These are phyloP conservation scores for Amblyopsis rosae DNA, from an alignment of 2,113 vertebrate species.

Conservation along the genomic window DNA sequence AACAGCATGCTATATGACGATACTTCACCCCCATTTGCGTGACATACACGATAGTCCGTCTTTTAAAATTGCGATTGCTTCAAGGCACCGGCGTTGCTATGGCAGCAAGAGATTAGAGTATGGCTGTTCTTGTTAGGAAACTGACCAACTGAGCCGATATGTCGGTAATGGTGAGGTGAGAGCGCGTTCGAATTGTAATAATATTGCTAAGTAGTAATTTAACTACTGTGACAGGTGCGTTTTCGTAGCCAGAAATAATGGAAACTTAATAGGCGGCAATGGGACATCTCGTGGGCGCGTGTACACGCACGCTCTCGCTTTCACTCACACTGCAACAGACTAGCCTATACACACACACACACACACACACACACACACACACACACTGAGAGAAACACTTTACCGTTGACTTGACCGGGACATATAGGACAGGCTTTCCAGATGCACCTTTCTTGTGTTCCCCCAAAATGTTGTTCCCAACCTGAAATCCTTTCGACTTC, in stretches of 20 bases:
- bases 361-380: constrained; percentile 14
- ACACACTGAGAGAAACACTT: constrained; percentile 56
- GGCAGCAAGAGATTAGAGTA: constrained; percentile 77
- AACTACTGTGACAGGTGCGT: constrained; percentile 37
- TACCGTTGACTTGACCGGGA: constrained; percentile 96
- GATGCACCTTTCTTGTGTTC: constrained; percentile 85
- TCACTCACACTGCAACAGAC: constrained; percentile 6
- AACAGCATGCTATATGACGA: constrained; percentile 47
- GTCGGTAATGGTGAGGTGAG: constrained; percentile 25
- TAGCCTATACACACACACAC: constrained; percentile 21
- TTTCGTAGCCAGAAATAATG: constrained; percentile 32
- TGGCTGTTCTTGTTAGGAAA: constrained; percentile 68
- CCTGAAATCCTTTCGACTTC: constrained; percentile 90
- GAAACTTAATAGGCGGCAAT: constrained; percentile 54
- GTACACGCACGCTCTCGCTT: neutral
- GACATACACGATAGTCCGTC: constrained; percentile 57
- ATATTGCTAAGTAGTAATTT: constrained; percentile 55
- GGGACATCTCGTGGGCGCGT: constrained; percentile 53
- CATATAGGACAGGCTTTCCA: constrained; percentile 87
- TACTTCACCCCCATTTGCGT: constrained; percentile 53
- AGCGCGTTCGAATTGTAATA: constrained; percentile 32
- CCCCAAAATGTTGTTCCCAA: constrained; percentile 78
- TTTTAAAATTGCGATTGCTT: constrained; percentile 65
- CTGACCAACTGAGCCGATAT: constrained; percentile 68
- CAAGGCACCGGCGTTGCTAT: constrained; percentile 81